Evolutionary conservation across 2,113 vertebrate genomes (phyloP), one percentile per base, ranked within the genome.

Genomic region (Neolamprologus fasciatus): DNA sequence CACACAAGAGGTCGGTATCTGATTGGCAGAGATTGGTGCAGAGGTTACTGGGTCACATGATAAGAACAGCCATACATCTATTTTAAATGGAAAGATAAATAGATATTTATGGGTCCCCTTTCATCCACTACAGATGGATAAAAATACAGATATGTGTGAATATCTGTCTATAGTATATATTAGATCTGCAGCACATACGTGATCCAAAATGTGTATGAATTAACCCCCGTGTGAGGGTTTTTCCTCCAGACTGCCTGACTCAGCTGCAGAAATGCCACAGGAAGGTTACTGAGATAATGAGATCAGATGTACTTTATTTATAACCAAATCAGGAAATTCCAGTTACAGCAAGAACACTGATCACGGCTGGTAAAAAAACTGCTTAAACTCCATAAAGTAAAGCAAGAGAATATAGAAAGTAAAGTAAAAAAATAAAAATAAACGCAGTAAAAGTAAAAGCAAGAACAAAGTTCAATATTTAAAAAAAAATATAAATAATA

Each of bases 391-490:
- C 47, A 50, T 12, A 47, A 76, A 19, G 11, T 50, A 50, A 28
- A 5, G 2, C 21, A 0, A 2, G 9, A 19, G 7, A n/a, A 31
- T 19, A 10, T 28, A 73, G 14, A 11, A 47, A 47, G 6, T 7
- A 28, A 47, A 45, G 8, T 45, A 2, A 45, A 45, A 42, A 13
- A 14, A 17, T 5, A 5, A 2, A 7, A 0, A 23, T 16, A 71
- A 9, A 50, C 0, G 0, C 71, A 76, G 2, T 76, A 76, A 76
- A 50, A 11, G 9, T 19, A 47, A 28, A 76, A 76, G 21, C 13
- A 47, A 47, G 6, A 0, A 3, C 14, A 76, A 19, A 76, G 6
- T 4, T 76, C 16, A 50, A 76, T 76, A 50, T 3, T 1, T 28
- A 1, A 47, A 47, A 50, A 28, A 61, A 61, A 7, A 61, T 61